A percentile compares a stretch with the other conserved stretches of the same genome.
These are phyloP conservation scores for Thryonomys swinderianus DNA, from an alignment of 2,113 vertebrate genomes.

Conservation along the genomic window DNA sequence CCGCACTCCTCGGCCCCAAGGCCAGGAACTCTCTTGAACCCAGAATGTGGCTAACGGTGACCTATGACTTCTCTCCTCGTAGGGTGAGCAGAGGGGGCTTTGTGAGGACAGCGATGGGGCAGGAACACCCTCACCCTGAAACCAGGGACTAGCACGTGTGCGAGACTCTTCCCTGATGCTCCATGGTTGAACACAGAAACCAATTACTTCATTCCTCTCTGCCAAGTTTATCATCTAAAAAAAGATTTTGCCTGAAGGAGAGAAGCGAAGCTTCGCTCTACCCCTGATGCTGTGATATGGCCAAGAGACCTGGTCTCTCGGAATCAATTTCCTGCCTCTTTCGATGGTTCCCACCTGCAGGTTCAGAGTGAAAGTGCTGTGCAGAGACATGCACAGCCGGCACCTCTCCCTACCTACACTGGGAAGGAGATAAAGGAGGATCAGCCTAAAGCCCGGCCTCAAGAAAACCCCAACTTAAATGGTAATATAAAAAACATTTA, in stretches of 20 bases:
- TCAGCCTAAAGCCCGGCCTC: background rate
- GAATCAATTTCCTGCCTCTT: background rate
- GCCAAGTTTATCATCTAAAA: background rate
- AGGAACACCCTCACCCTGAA: background rate
- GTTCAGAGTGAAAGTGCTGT: background rate
- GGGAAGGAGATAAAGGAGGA: background rate
- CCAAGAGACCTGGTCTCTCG: background rate
- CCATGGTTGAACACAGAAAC: background rate
- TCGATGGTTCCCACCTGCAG: background rate
- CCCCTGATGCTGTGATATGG: background rate
- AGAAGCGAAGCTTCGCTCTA: background rate
- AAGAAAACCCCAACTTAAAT: background rate
- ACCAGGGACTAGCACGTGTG: background rate
- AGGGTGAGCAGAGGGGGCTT: background rate
- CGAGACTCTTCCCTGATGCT: background rate
- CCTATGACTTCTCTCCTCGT: too few relatives aligned
- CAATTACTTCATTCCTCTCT: background rate
- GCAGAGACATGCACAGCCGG: too few relatives aligned
- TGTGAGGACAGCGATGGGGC: background rate
- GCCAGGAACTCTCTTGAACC: background rate
- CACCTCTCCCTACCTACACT: background rate
- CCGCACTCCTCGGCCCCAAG: background rate
- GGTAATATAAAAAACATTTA: background rate
- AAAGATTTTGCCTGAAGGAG: background rate
- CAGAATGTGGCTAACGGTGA: rapidly evolving